Evolutionary conservation across 2,888 invertebrate genomes (phyloP).

Genomic region (Conus canariensis): DNA sequence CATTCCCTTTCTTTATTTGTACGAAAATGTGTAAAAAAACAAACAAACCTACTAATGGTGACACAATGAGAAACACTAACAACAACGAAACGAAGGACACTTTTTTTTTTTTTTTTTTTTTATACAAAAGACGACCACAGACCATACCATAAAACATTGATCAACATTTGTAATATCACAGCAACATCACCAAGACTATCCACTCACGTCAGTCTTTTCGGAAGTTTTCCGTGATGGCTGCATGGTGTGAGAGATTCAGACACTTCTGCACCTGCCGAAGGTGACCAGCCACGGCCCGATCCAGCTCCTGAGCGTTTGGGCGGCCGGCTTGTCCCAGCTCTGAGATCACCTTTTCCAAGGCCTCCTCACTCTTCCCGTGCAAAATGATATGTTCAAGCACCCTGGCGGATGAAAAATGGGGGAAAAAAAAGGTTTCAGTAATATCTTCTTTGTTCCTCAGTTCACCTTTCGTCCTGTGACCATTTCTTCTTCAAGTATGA

Average conservation of each 20-base stretch:
- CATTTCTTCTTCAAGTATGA: too few relatives aligned
- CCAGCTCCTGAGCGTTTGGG: constrained; percentile 55
- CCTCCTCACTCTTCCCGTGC: constrained; percentile 49
- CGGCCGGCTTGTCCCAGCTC: constrained; percentile 42
- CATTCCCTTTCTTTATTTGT: too few relatives aligned
- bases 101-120: too few relatives aligned
- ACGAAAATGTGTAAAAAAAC: too few relatives aligned
- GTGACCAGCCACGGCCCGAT: constrained; percentile 50
- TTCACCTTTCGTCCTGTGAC: too few relatives aligned
- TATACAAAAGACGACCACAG: too few relatives aligned
- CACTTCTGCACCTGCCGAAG: constrained; percentile 49
- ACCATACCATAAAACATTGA: too few relatives aligned
- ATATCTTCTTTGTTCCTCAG: not conserved
- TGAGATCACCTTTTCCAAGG: constrained; percentile 59
- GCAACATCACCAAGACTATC: too few relatives aligned
- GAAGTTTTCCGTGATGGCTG: constrained; percentile 53
- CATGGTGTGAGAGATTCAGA: constrained; percentile 37
- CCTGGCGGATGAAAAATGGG: constrained; percentile 36
- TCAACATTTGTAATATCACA: too few relatives aligned
- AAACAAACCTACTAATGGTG: too few relatives aligned
- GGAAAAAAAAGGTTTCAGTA: not conserved
- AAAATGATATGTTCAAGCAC: constrained; percentile 57
- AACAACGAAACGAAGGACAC: too few relatives aligned
- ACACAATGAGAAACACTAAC: too few relatives aligned
- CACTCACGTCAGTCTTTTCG: constrained; percentile 58